Evolutionary conservation across 1,140 invertebrate genomes (phyloP).

Genomic region (Sminthurides bifidus): DNA sequence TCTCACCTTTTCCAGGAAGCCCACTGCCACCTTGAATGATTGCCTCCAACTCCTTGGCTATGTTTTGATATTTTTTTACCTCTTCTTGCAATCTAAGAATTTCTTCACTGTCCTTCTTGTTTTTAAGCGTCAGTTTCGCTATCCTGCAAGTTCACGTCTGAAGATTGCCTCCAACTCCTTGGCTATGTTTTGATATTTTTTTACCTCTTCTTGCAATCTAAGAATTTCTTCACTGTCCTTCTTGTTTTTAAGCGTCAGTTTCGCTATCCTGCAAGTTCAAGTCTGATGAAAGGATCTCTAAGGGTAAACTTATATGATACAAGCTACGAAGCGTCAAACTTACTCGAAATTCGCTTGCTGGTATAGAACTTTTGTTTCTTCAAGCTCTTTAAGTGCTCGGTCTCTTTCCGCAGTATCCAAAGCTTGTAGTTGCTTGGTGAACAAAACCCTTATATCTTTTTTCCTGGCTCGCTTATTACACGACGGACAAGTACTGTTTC

Average conservation of each 20-base stretch:
- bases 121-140: background rate
- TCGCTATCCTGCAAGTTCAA: background rate
- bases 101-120: background rate
- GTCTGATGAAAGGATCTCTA: too few species aligned
- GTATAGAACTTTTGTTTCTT: constrained; percentile 38
- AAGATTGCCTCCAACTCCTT: constrained; percentile 11
- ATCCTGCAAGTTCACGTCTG: constrained; percentile 2
- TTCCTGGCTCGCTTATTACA: constrained; percentile 66
- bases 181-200: constrained; percentile 4
- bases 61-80: background rate
- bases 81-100: background rate
- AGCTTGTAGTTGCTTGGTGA: constrained; percentile 48
- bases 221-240: background rate
- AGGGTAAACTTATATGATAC: too few species aligned
- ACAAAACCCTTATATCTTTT: constrained; percentile 64
- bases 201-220: constrained; percentile 20
- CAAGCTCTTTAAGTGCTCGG: constrained; percentile 42
- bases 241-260: background rate
- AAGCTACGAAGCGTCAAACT: background rate
- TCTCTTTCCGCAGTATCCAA: constrained; percentile 55
- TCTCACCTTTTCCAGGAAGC: too few species aligned
- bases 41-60: background rate
- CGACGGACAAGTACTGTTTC: constrained; percentile 60
- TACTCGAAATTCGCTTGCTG: constrained; percentile 40
- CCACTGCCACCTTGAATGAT: background rate